Conservation (phyloP, 2,113 vertebrate genomes). For the Nematolebias whitei region DNA sequence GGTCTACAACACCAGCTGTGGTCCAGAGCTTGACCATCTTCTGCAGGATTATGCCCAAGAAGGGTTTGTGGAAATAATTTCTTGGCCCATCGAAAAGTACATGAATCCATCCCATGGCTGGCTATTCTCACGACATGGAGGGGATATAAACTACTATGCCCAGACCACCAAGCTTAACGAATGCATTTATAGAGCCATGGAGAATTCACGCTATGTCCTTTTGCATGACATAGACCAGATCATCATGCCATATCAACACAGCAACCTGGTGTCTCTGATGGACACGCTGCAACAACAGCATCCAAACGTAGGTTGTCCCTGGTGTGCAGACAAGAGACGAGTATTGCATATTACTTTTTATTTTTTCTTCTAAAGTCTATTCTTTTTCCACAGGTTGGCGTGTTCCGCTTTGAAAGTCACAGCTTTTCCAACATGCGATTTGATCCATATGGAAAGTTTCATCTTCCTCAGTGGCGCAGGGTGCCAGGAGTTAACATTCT, state of each 20-base stretch:
- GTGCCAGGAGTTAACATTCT: constrained; percentile 82
- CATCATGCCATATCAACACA: constrained; percentile 76
- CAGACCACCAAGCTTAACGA: constrained; percentile 77
- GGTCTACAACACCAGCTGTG: constrained; percentile 84
- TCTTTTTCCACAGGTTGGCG: neutral
- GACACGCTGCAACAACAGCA: constrained; percentile 62
- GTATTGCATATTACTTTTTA: neutral
- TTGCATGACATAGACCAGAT: constrained; percentile 84
- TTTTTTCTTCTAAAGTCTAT: neutral
- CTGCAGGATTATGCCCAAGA: constrained; percentile 75
- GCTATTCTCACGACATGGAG: constrained; percentile 28
- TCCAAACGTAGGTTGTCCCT: constrained; percentile 32
- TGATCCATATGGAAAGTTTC: constrained; percentile 58
- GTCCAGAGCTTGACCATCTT: constrained; percentile 74
- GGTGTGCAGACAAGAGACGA: neutral
- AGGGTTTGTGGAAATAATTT: constrained; percentile 78
- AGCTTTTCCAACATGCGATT: constrained; percentile 71
- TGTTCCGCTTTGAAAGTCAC: constrained; percentile 81
- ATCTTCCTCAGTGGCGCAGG: constrained; percentile 66
- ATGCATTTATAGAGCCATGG: constrained; percentile 78
- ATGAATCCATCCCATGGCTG: constrained; percentile 75
- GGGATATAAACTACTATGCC: constrained; percentile 76
- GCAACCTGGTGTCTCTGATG: constrained; percentile 71
- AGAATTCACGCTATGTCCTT: constrained; percentile 70
- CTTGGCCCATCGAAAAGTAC: constrained; percentile 78